Evolutionary conservation across 2,888 invertebrate species (phyloP), one percentile per base, ranked within the genome.

Genomic region (Shargacucullia verbasci): DNA sequence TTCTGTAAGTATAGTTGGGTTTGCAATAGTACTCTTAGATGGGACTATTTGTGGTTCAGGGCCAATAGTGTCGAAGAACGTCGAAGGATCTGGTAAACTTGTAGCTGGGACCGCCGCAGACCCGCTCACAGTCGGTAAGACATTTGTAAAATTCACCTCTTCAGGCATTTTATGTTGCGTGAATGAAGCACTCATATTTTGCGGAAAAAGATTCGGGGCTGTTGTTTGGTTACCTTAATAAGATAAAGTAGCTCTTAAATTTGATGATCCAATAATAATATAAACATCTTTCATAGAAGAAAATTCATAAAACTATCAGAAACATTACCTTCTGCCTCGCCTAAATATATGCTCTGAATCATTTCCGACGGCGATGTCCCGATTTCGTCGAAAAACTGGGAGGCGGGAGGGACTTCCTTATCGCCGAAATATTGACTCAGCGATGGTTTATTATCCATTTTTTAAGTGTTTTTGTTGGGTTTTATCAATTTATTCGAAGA

Each of bases 371-470:
- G 90, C 9, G 91, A 88, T 10, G 92, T 92, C 38, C 91, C 92
- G 53, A 94, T 92, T 81, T 94, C 94, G 55, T 94, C 94, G 43
- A 94, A 94, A 76, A 94, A 94, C 73, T 93, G 94, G 37, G 92
- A 90, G 12, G 91, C 89, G 47, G 91, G 90, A 45, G 92, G 91
- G 5, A 87, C 80, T 70, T 90, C 90, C 39, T 86, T 81, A 63
- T 88, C 89, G 37, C 91, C 94, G 81, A 95, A 95, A 85, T 95
- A 95, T 82, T 95, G 94, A 82, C 95, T 95, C 68, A 95, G 85
- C 54, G 92, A 92, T 56, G 95, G 95, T 76, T 93, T 91, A 76
- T 90, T 91, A 81, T 94, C 93, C 93, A 93, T 93, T 78, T 80
- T 59, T 82, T 20, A n/a, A n/a, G 55, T 44, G 8, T 67, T 59